These are phyloP conservation scores for Dasypolia templi DNA, from an alignment of 2,888 invertebrate species.

Conservation along the genomic window DNA sequence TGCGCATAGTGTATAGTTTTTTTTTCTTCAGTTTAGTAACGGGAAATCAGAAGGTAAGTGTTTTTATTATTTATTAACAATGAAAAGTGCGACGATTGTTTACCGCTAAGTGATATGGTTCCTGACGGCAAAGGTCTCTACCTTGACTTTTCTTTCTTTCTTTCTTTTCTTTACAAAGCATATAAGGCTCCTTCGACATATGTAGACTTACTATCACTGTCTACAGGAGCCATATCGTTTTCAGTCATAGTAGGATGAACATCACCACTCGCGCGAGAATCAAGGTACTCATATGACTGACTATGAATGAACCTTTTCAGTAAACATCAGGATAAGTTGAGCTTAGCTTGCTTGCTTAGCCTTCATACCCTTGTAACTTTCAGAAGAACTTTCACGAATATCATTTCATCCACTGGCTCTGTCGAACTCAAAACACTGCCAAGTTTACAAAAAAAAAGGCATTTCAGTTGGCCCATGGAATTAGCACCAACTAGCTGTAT, in stretches of 20 bases:
- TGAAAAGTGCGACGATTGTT: background rate
- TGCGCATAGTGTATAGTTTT: constrained; percentile 62
- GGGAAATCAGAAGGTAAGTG: constrained; percentile 60
- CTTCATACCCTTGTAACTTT: background rate
- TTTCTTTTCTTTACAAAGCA: too few species aligned
- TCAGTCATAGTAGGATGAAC: background rate
- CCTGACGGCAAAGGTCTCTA: background rate
- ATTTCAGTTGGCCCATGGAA: background rate
- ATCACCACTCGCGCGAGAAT: constrained; percentile 33
- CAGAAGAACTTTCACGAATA: too few species aligned
- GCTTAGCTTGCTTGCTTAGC: background rate
- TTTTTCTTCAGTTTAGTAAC: constrained; percentile 54
- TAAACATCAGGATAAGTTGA: too few species aligned
- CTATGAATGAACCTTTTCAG: too few species aligned
- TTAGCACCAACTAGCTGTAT: too few species aligned
- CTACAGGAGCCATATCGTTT: constrained; percentile 1
- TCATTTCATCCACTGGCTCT: background rate
- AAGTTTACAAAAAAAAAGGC: background rate
- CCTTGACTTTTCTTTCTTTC: background rate
- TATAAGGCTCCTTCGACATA: background rate
- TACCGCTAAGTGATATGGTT: background rate
- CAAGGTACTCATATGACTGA: background rate
- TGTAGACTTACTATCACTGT: background rate
- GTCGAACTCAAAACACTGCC: background rate
- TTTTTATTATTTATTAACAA: constrained; percentile 11